Percentiles rank a stretch among this genome's conserved stretches.
phyloP scores from a whole-genome alignment of 1,140 invertebrate genomes.

The Condylostylus longicornis region DNA sequence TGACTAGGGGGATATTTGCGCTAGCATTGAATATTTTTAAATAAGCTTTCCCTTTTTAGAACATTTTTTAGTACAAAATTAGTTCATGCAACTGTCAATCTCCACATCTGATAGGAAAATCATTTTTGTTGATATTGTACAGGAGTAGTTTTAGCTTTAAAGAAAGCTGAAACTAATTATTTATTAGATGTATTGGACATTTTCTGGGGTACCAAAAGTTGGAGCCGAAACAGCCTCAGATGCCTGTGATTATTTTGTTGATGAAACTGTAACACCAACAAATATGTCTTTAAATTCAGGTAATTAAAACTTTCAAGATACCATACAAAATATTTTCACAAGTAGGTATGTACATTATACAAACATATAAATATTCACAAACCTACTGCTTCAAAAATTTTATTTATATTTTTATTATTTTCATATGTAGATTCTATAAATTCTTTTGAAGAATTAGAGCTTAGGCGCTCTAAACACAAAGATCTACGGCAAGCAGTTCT shows the following conservation, averaged over 20 bases:
- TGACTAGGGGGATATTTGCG: too few relatives aligned
- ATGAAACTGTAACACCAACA: slow-evolving; percentile 37
- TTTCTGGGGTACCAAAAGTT: slow-evolving; percentile 25
- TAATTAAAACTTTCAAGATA: too few relatives aligned
- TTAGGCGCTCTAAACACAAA: slow-evolving; percentile 52
- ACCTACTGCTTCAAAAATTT: background rate
- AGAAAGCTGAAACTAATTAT: too few relatives aligned
- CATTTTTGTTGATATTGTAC: too few relatives aligned
- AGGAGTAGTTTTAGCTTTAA: too few relatives aligned
- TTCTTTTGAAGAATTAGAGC: background rate
- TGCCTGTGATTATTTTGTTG: slow-evolving; percentile 49
- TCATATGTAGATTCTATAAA: background rate
- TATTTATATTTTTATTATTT: slow-evolving; percentile 1
- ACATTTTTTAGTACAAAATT: too few relatives aligned
- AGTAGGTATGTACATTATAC: background rate
- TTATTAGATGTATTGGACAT: slow-evolving; percentile 23
- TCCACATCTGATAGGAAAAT: too few relatives aligned
- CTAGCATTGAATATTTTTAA: too few relatives aligned
- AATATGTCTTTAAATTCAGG: slow-evolving; percentile 6
- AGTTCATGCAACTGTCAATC: too few relatives aligned
- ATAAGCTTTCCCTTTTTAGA: too few relatives aligned
- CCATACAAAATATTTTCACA: background rate
- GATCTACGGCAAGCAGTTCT: slow-evolving; percentile 55
- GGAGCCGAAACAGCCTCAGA: slow-evolving; percentile 44
- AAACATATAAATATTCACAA: slow-evolving; percentile 7